Conservation (phyloP, 2,888 invertebrate species). For the Rhodophaea formosa region DNA sequence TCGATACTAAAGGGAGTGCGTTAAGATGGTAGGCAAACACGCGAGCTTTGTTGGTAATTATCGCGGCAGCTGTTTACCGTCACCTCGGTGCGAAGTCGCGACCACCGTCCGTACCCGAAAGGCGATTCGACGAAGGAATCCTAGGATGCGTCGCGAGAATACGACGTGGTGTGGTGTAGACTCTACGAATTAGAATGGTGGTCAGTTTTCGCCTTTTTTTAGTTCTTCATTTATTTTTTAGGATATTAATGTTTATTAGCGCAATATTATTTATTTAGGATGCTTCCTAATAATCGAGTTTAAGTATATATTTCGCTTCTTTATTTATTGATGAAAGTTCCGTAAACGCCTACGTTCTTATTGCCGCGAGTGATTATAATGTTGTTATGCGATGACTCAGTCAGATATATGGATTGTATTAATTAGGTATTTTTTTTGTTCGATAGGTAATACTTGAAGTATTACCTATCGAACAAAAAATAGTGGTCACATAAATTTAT, state of each 20-base stretch:
- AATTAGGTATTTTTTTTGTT: too few relatives aligned
- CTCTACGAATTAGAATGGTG: constrained; percentile 33
- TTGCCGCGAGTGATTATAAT: too few relatives aligned
- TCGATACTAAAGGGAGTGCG: constrained; percentile 44
- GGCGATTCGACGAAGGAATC: constrained; percentile 70
- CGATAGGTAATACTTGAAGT: too few relatives aligned
- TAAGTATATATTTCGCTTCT: too few relatives aligned
- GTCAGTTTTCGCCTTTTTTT: constrained; percentile 54
- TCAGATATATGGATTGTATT: too few relatives aligned
- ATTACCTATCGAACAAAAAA: too few relatives aligned
- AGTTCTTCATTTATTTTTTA: background rate
- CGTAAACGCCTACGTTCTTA: too few relatives aligned
- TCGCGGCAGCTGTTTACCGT: constrained; percentile 72
- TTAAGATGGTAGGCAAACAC: constrained; percentile 64
- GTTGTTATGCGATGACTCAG: too few relatives aligned
- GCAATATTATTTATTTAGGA: too few relatives aligned
- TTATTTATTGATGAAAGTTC: too few relatives aligned
- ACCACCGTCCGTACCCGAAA: constrained; percentile 64
- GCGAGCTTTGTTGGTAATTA: constrained; percentile 75
- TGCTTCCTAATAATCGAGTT: too few relatives aligned
- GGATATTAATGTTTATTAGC: background rate
- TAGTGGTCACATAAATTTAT: too few relatives aligned
- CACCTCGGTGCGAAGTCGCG: constrained; percentile 78
- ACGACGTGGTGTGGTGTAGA: constrained; percentile 37
- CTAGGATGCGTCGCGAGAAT: constrained; percentile 43